Conservation (phyloP, 2,113 vertebrate genomes). For the Ranitomeya variabilis region DNA sequence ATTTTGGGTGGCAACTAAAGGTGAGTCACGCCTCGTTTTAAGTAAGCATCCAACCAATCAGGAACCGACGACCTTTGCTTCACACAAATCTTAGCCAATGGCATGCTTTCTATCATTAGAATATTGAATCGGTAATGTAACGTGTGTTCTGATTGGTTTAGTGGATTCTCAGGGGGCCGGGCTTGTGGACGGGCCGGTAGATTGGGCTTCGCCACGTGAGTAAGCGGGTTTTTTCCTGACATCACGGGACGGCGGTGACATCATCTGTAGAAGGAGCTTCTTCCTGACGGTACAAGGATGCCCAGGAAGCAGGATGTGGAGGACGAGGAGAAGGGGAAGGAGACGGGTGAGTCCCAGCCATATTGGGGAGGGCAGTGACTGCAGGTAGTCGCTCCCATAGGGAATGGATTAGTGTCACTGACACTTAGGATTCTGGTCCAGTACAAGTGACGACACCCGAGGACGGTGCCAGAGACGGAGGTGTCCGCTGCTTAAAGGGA, state of each 20-base stretch:
- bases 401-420: no score
- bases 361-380: not conserved
- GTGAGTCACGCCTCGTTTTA: not conserved
- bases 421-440: no score
- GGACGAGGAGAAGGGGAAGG: not conserved
- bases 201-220: slow-evolving; percentile 41
- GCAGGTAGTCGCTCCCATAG: no score
- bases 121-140: not conserved
- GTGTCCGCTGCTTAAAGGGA: no score
- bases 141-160: not conserved
- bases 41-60: not conserved
- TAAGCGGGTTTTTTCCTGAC: not conserved
- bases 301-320: not conserved
- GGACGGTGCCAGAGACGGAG: no score
- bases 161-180: not conserved
- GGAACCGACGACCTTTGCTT: not conserved
- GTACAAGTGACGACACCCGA: no score
- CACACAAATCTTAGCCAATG: slow-evolving; percentile 1
- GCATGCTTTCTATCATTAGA: not conserved
- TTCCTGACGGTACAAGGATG: not conserved
- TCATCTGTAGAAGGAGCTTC: not conserved
- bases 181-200: not conserved
- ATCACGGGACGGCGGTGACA: slow-evolving; percentile 5
- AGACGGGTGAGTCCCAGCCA: not conserved
- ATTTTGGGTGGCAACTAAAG: not conserved